Conservation (phyloP, 2,113 vertebrate genomes). For the Apteryx mantelli region DNA sequence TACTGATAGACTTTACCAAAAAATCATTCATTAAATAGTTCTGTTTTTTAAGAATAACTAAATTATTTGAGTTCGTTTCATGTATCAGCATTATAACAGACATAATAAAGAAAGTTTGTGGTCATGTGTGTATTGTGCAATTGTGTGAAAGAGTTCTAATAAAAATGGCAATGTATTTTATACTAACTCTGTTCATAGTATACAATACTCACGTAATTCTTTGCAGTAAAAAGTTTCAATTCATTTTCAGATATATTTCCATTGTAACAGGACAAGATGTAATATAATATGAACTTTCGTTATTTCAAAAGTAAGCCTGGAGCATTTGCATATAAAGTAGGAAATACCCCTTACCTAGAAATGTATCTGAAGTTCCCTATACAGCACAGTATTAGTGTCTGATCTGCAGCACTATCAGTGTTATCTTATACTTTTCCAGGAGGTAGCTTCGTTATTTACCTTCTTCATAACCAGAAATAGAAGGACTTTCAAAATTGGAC, state of each 20-base stretch:
- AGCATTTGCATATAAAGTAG: background rate
- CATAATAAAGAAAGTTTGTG: background rate
- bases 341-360: background rate
- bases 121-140: background rate
- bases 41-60: background rate
- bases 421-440: background rate
- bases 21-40: background rate
- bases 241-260: background rate
- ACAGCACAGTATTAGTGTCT: background rate
- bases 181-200: background rate
- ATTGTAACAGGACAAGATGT: background rate
- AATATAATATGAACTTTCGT: background rate
- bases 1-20: background rate
- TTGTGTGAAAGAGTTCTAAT: background rate
- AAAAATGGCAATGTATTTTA: background rate
- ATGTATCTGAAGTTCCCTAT: background rate
- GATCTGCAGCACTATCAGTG: background rate
- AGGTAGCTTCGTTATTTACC: background rate
- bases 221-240: background rate
- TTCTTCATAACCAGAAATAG: background rate
- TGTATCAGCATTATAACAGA: background rate
- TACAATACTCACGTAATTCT: fast-evolving
- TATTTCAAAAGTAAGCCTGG: background rate
- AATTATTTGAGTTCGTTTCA: background rate
- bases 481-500: background rate